A percentile compares a stretch with the other conserved stretches of the same genome.
Conservation (phyloP, 1,140 invertebrate genomes). For the Neocloeon triangulifer region DNA sequence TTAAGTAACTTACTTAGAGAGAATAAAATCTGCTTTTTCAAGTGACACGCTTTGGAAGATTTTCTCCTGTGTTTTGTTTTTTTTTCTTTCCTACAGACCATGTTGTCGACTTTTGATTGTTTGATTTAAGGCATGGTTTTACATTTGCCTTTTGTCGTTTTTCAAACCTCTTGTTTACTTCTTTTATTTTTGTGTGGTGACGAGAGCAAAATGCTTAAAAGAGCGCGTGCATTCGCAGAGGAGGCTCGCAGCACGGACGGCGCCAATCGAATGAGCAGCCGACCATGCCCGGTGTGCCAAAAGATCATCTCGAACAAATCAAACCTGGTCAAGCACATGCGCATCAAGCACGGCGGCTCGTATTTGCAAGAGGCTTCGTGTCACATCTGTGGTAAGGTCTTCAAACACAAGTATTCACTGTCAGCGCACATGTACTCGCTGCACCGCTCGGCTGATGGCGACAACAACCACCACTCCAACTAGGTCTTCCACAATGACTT, state of each 20-base stretch:
- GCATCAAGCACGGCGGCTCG: conserved; percentile 16
- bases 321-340: conserved; percentile 20
- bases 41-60: no score
- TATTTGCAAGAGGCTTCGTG: conserved; percentile 15
- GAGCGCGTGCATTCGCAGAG: no score
- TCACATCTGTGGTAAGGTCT: conserved; percentile 12
- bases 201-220: no score
- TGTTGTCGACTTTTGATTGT: conserved; percentile 21
- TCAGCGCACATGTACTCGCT: conserved; percentile 18
- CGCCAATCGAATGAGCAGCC: conserved; percentile 11
- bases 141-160: background rate
- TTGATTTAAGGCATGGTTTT: conserved; percentile 4
- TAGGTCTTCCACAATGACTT: no score
- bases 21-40: no score
- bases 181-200: conserved; percentile 2
- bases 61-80: no score
- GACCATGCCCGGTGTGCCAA: conserved; percentile 18
- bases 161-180: background rate
- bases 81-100: no score
- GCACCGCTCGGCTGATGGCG: no score
- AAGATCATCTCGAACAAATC: conserved; percentile 21
- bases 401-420: conserved; percentile 13
- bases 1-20: no score
- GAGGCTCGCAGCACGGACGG: no score
- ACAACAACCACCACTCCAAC: no score